Evolutionary conservation across 2,888 invertebrate species (phyloP).

Genomic region (Capitulum mitella): DNA sequence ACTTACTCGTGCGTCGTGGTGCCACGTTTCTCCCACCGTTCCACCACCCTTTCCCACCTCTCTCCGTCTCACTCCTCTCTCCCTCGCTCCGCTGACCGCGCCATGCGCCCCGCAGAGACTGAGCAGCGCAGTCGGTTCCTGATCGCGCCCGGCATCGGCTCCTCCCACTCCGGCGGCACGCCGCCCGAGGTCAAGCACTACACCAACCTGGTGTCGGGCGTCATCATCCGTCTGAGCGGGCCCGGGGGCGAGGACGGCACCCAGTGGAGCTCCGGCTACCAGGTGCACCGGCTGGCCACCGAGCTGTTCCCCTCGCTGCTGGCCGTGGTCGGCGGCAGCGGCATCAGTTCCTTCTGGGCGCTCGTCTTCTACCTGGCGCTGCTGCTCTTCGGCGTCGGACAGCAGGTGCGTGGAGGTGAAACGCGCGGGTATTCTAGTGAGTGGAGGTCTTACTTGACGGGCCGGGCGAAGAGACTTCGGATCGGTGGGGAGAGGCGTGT

Average conservation of each 20-base stretch:
- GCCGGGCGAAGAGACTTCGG: too few species aligned
- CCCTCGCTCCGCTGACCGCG: too few species aligned
- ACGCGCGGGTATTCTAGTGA: too few species aligned
- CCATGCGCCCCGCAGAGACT: neutral
- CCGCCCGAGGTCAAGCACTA: neutral
- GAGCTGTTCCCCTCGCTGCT: slow-evolving; percentile 82
- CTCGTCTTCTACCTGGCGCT: slow-evolving; percentile 76
- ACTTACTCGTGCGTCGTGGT: neutral
- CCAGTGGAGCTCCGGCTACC: slow-evolving; percentile 20
- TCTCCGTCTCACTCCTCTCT: too few species aligned
- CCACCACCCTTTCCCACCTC: neutral
- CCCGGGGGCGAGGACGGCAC: neutral
- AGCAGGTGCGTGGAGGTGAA: slow-evolving; percentile 60
- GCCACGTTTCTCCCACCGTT: neutral
- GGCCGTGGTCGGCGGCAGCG: slow-evolving; percentile 60
- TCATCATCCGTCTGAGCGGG: neutral
- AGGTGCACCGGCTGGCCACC: slow-evolving; percentile 64
- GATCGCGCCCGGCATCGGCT: slow-evolving; percentile 18
- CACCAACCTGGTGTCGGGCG: slow-evolving; percentile 22
- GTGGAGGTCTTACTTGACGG: too few species aligned
- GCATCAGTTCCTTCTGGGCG: slow-evolving; percentile 79
- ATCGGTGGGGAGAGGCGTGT: too few species aligned
- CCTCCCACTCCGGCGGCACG: neutral
- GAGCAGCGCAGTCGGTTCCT: neutral
- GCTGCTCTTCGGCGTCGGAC: slow-evolving; percentile 77